phyloP scores from a whole-genome alignment of 2,113 vertebrate genomes.

The Dipodomys merriami region DNA sequence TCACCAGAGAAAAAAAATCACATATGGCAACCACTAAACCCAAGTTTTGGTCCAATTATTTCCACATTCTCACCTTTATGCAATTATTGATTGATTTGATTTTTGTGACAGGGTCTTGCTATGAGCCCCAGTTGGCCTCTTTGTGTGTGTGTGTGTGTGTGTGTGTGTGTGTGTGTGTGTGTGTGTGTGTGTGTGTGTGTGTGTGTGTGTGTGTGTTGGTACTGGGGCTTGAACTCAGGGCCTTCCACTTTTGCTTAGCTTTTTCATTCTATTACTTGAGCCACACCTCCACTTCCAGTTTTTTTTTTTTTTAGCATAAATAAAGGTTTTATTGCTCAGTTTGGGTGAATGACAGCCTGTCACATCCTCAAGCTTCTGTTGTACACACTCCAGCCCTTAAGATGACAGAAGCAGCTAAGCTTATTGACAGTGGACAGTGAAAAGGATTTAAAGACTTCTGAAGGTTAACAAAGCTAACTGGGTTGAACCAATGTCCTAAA shows the following conservation, averaged over 20 bases:
- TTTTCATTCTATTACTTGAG: too few species aligned
- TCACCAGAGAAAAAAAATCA: conserved; percentile 56
- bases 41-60: neutral
- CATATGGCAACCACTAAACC: conserved; percentile 22
- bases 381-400: neutral
- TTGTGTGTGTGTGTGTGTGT: too few species aligned
- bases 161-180: too few species aligned
- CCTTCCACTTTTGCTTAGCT: too few species aligned
- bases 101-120: too few species aligned
- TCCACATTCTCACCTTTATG: neutral
- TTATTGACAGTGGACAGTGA: neutral
- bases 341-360: conserved; percentile 34
- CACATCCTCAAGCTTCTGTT: neutral
- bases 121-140: too few species aligned
- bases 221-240: too few species aligned
- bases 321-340: conserved; percentile 84
- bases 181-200: too few species aligned
- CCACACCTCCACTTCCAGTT: too few species aligned
- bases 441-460: conserved; percentile 29
- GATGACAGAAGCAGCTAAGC: conserved; percentile 12
- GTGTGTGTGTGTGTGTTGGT: too few species aligned
- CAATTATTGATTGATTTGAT: too few species aligned
- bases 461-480: conserved; percentile 73
- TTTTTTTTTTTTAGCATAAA: conserved; percentile 79
- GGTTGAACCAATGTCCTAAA: conserved; percentile 83